A percentile compares a stretch with the other conserved stretches of the same genome.
Evolutionary conservation across 2,888 invertebrate species (phyloP).

Genomic region (Brenthis daphne): DNA sequence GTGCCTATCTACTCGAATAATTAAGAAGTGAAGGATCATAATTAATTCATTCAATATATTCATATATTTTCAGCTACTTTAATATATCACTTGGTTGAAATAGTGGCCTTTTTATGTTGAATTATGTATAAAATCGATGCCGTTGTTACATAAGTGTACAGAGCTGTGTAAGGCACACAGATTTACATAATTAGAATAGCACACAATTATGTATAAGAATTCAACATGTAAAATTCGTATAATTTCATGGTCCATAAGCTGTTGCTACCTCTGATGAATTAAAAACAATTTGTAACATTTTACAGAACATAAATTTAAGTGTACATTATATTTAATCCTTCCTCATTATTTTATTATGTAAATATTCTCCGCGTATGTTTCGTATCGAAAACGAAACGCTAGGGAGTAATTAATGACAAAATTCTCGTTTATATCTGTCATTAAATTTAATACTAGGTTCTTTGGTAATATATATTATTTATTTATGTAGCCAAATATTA

Average conservation of each 20-base stretch:
- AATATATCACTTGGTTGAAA: conserved; percentile 33
- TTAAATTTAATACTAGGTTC: too few relatives aligned
- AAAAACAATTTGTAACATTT: conserved; percentile 20
- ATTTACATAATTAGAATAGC: conserved; percentile 19
- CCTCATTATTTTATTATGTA: neutral
- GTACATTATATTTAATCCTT: neutral
- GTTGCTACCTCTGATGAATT: neutral
- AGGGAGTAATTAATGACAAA: conserved; percentile 8
- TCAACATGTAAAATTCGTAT: conserved; percentile 8
- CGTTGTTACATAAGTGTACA: neutral
- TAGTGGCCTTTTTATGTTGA: conserved; percentile 6
- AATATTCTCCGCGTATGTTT: conserved; percentile 20
- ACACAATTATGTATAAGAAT: conserved; percentile 11
- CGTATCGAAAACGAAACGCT: conserved; percentile 15
- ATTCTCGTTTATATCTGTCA: too few relatives aligned
- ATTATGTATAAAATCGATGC: neutral
- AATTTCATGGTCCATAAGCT: conserved; percentile 15
- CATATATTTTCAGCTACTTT: conserved; percentile 24
- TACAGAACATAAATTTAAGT: neutral
- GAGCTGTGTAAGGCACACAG: conserved; percentile 37
- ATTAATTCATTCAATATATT: conserved; percentile 24
- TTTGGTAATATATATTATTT: too few relatives aligned
- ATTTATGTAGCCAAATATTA: conserved; percentile 8
- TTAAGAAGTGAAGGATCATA: conserved; percentile 28
- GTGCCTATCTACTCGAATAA: conserved; percentile 61